These are phyloP conservation scores for Triplophysa siluroides DNA, from an alignment of 2,113 vertebrate species.

Conservation along the genomic window DNA sequence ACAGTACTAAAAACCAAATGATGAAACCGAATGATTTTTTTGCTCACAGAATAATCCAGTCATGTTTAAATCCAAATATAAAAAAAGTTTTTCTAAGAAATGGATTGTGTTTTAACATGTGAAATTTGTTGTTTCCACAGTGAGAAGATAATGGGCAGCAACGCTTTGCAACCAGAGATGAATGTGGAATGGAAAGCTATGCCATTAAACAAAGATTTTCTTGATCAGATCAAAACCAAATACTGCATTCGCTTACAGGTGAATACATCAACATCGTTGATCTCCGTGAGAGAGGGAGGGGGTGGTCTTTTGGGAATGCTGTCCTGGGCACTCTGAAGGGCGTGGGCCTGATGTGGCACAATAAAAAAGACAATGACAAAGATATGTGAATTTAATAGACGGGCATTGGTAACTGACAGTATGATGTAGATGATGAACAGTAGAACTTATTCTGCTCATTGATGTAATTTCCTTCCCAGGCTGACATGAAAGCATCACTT, in stretches of 20 bases:
- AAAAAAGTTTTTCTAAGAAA: not conserved
- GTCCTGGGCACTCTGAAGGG: not conserved
- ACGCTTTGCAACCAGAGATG: slow-evolving; percentile 67
- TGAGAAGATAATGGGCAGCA: slow-evolving; percentile 69
- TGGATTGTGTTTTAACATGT: not conserved
- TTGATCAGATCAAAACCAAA: slow-evolving; percentile 62
- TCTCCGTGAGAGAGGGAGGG: not conserved
- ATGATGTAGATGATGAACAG: too few relatives aligned
- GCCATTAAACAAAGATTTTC: slow-evolving; percentile 58
- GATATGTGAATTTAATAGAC: too few relatives aligned
- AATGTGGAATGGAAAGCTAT: slow-evolving; percentile 51
- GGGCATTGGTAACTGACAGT: too few relatives aligned
- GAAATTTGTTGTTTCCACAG: slow-evolving; percentile 54
- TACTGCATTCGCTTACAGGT: slow-evolving; percentile 57
- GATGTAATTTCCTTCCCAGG: slow-evolving; percentile 52
- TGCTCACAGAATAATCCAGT: too few relatives aligned
- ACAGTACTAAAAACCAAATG: too few relatives aligned
- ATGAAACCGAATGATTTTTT: too few relatives aligned
- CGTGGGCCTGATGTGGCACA: too few relatives aligned
- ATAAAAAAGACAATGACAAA: too few relatives aligned
- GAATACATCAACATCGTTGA: not conserved
- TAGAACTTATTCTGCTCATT: not conserved
- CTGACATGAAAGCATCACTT: slow-evolving; percentile 57
- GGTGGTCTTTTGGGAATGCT: not conserved
- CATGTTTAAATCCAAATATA: not conserved